A percentile compares a stretch with the other conserved stretches of the same genome.
Evolutionary conservation across 1,140 invertebrate genomes (phyloP).

Genomic region (Diploscapter pachys): DNA sequence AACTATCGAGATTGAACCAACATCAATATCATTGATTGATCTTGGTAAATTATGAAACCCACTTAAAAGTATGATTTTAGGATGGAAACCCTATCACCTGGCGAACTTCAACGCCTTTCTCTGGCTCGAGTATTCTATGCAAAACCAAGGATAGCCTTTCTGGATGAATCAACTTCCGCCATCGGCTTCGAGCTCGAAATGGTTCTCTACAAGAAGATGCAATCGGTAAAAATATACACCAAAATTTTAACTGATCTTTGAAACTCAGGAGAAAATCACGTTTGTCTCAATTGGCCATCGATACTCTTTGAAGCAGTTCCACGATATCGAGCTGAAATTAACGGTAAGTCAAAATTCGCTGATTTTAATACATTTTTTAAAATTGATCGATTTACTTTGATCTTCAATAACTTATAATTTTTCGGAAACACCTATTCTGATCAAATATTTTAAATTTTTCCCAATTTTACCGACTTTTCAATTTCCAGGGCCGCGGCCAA

Average conservation of each 20-base stretch:
- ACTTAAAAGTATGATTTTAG: slow-evolving; percentile 47
- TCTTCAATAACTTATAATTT: too few species aligned
- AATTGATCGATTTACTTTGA: too few species aligned
- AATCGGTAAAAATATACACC: too few species aligned
- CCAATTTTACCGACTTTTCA: not conserved
- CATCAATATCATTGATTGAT: not conserved
- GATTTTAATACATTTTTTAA: not conserved
- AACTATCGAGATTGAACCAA: too few species aligned
- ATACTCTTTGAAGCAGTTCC: slow-evolving; percentile 61
- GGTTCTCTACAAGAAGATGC: too few species aligned
- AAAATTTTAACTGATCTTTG: too few species aligned
- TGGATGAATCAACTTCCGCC: slow-evolving; percentile 70
- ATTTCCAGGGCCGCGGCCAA: slow-evolving; percentile 34
- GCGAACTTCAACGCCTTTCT: slow-evolving; percentile 68
- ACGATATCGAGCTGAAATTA: slow-evolving; percentile 61
- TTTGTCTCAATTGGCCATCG: slow-evolving; percentile 65
- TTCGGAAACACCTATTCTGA: not conserved
- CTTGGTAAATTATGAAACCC: not conserved
- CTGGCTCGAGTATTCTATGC: slow-evolving; percentile 68
- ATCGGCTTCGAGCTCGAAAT: slow-evolving; percentile 64
- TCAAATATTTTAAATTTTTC: not conserved
- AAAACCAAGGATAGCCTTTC: slow-evolving; percentile 64
- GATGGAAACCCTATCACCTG: slow-evolving; percentile 67
- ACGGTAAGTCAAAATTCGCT: slow-evolving; percentile 35
- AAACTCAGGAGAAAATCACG: slow-evolving; percentile 60